Evolutionary conservation across 2,888 invertebrate species (phyloP).

Genomic region (Caenorhabditis panamensis): DNA sequence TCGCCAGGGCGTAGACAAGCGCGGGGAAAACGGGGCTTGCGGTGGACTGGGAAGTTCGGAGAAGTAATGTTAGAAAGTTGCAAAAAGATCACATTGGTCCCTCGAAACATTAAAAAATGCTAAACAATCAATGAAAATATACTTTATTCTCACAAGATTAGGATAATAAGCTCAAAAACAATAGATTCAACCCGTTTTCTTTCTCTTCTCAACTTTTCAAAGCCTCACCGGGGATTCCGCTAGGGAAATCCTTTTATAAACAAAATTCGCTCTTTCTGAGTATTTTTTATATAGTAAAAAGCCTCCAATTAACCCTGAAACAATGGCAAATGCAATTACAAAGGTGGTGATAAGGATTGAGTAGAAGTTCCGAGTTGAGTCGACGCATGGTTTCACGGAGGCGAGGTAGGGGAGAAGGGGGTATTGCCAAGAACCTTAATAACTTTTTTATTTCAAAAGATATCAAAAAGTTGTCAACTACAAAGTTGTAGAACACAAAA

Average conservation of each 20-base stretch:
- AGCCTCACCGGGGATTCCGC: conserved; percentile 51
- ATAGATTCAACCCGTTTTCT: not conserved
- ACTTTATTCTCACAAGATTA: too few relatives aligned
- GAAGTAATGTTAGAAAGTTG: too few relatives aligned
- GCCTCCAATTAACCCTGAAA: conserved; percentile 62
- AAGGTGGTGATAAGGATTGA: conserved; percentile 70
- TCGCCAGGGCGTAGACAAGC: conserved; percentile 1
- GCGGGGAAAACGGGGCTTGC: not conserved
- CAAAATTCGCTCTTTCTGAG: conserved; percentile 30
- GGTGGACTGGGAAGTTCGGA: too few relatives aligned
- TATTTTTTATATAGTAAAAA: conserved; percentile 58
- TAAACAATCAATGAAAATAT: too few relatives aligned
- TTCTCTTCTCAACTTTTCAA: conserved; percentile 8
- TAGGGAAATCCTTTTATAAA: conserved; percentile 59
- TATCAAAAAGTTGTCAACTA: too few relatives aligned
- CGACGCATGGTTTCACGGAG: conserved; percentile 67
- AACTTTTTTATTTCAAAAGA: too few relatives aligned
- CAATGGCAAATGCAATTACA: conserved; percentile 65
- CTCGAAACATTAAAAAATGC: too few relatives aligned
- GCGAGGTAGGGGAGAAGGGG: conserved; percentile 74
- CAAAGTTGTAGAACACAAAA: too few relatives aligned
- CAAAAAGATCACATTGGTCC: too few relatives aligned
- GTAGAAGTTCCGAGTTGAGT: conserved; percentile 62
- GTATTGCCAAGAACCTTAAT: conserved; percentile 75
- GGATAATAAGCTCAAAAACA: not conserved